Percentiles rank a stretch among this genome's conserved stretches.
Evolutionary conservation across 2,888 invertebrate genomes (phyloP).

Genomic region (Anodontia alba): DNA sequence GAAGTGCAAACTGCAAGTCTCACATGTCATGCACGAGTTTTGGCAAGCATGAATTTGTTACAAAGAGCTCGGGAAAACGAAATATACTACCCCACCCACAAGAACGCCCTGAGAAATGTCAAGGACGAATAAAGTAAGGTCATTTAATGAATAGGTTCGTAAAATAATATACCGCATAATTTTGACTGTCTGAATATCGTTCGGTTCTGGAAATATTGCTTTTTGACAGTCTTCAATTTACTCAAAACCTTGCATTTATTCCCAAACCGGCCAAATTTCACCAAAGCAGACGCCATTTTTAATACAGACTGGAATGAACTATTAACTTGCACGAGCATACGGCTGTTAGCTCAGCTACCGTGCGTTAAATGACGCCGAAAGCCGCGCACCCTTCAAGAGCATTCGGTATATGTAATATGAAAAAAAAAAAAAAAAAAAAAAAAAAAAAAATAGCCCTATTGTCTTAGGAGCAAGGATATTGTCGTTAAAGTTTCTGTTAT

Average conservation of each 20-base stretch:
- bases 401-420: too few species aligned
- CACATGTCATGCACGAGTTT: too few species aligned
- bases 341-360: not conserved
- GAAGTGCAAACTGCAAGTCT: too few species aligned
- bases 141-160: not conserved
- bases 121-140: not conserved
- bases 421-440: too few species aligned
- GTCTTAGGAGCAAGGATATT: too few species aligned
- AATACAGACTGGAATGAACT: not conserved
- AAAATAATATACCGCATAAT: constrained; percentile 3
- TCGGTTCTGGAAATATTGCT: not conserved
- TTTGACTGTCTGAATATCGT: not conserved
- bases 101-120: not conserved
- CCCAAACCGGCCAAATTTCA: constrained; percentile 43
- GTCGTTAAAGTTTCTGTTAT: too few species aligned
- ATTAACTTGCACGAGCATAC: too few species aligned
- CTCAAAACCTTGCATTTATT: constrained; percentile 30
- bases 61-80: too few species aligned
- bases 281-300: constrained; percentile 64
- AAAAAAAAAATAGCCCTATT: too few species aligned
- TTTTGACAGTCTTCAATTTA: not conserved
- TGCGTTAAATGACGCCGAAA: not conserved
- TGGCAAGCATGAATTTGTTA: too few species aligned
- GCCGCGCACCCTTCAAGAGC: too few species aligned
- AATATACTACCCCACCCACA: not conserved